Percentiles rank a stretch among this genome's conserved stretches.
phyloP scores from a whole-genome alignment of 2,113 vertebrate species.

The Nycticryphes semicollaris region DNA sequence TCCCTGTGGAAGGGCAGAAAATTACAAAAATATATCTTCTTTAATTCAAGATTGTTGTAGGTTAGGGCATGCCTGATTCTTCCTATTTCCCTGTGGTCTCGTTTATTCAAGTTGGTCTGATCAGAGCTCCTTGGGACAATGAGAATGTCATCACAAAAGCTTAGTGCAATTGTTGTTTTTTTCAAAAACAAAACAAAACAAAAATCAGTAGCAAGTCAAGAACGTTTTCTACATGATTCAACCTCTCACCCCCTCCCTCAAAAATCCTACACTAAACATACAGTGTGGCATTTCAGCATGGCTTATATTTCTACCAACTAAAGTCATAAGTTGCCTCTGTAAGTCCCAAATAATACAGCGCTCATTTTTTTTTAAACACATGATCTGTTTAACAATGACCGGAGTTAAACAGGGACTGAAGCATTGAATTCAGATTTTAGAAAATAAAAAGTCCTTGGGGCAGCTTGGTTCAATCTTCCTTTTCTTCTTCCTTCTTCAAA shows the following conservation, averaged over 20 bases:
- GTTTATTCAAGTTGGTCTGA: background rate
- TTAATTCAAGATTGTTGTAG: slow-evolving; percentile 35
- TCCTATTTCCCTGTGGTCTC: slow-evolving; percentile 24
- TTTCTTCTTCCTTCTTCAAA: background rate
- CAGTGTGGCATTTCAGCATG: background rate
- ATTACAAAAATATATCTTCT: slow-evolving; percentile 60
- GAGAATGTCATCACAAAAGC: background rate
- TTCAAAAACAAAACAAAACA: background rate
- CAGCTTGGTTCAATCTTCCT: background rate
- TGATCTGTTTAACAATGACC: background rate
- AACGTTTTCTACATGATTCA: background rate
- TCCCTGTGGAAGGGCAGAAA: slow-evolving; percentile 18
- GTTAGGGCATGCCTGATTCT: slow-evolving; percentile 19
- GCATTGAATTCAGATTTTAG: background rate
- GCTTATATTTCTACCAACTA: background rate
- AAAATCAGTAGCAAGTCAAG: slow-evolving; percentile 57
- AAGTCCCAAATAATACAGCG: background rate
- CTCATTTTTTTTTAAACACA: background rate
- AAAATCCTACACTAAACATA: background rate
- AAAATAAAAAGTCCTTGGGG: background rate
- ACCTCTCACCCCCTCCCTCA: background rate
- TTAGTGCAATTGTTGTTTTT: slow-evolving; percentile 60
- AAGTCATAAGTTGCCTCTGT: background rate
- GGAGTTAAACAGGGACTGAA: background rate
- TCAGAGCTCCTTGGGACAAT: slow-evolving; percentile 34